Evolutionary conservation across 2,888 invertebrate genomes (phyloP).

Genomic region (Coleophora flavipennella): DNA sequence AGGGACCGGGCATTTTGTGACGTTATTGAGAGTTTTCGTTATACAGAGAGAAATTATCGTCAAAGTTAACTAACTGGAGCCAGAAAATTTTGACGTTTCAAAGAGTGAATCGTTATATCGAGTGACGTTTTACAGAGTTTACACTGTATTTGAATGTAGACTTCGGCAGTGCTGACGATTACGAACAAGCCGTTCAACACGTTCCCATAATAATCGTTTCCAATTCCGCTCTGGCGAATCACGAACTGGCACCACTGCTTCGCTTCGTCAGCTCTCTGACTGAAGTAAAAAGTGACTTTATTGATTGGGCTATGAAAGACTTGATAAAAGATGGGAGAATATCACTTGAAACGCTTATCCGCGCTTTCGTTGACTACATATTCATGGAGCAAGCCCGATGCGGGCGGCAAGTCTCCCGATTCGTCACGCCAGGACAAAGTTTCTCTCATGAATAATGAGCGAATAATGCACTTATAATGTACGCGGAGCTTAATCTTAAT

Average conservation of each 20-base stretch:
- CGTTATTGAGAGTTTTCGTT: too few species aligned
- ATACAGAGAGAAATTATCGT: too few species aligned
- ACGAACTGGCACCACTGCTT: background rate
- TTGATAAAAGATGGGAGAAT: background rate
- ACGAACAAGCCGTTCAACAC: too few species aligned
- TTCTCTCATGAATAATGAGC: conserved; percentile 61
- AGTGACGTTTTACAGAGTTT: too few species aligned
- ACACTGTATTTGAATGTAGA: too few species aligned
- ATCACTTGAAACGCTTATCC: conserved; percentile 26
- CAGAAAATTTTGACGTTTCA: too few species aligned
- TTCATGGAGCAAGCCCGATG: conserved; percentile 47
- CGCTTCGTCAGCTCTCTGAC: conserved; percentile 1
- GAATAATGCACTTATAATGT: conserved; percentile 63
- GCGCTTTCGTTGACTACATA: conserved; percentile 41
- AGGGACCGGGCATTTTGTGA: too few species aligned
- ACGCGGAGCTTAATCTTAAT: conserved; percentile 30
- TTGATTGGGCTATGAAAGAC: background rate
- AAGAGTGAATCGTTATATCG: too few species aligned
- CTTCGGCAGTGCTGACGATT: too few species aligned
- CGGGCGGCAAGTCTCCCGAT: conserved; percentile 43
- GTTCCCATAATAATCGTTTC: background rate
- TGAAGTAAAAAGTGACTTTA: too few species aligned
- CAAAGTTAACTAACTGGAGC: too few species aligned
- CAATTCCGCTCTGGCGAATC: conserved; percentile 6
- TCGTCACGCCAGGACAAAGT: conserved; percentile 48